A percentile compares a stretch with the other conserved stretches of the same genome.
phyloP scores from a whole-genome alignment of 2,113 vertebrate genomes.

The Cichladusa arquata region DNA sequence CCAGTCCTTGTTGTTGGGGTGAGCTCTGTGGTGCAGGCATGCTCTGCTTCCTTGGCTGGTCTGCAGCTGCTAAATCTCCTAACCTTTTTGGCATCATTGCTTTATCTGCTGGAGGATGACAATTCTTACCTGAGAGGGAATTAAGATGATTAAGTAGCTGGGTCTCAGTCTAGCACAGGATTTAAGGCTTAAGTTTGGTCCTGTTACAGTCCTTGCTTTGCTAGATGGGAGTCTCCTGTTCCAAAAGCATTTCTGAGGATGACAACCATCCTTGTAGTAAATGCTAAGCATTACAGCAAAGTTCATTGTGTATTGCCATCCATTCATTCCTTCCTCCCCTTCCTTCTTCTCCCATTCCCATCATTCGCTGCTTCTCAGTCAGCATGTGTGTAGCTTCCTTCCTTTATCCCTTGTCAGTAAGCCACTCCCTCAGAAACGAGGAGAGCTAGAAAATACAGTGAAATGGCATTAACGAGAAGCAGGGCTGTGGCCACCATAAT shows the following conservation, averaged over 20 bases:
- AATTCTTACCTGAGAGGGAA: not conserved
- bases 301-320: not conserved
- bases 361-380: not conserved
- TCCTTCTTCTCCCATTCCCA: not conserved
- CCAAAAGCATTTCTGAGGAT: not conserved
- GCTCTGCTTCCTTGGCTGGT: not conserved
- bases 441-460: constrained; percentile 18
- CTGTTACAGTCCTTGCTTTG: not conserved
- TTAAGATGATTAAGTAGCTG: not conserved
- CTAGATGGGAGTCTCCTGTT: not conserved
- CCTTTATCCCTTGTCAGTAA: not conserved
- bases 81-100: not conserved
- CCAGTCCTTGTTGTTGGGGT: rapidly evolving
- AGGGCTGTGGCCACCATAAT: not conserved
- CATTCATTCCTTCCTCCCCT: not conserved
- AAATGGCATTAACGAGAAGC: constrained; percentile 7
- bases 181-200: constrained; percentile 6
- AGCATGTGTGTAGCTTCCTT: not conserved
- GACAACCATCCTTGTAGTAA: not conserved
- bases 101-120: not conserved
- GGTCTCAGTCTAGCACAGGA: constrained; percentile 13
- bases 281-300: not conserved
- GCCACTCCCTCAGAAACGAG: not conserved
- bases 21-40: not conserved
- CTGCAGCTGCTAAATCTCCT: not conserved